Base-by-base conservation (phyloP, 2,797 vertebrate genomes). In the Pagetopsis macropterus region DNA sequence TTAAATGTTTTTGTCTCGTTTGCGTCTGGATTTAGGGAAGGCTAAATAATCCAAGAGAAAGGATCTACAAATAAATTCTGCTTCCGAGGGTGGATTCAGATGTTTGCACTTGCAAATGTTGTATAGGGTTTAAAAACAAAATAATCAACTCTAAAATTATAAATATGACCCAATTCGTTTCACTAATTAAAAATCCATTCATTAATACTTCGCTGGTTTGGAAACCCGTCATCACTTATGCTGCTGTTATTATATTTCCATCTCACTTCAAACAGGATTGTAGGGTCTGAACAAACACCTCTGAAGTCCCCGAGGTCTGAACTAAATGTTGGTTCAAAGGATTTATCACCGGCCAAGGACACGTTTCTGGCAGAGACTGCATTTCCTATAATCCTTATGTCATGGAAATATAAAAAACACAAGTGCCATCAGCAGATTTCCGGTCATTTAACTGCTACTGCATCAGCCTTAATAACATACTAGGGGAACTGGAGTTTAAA, bases 401-500 rank as follows among this genome's bases (percentile, higher is more conserved):
- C 49, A 66, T 61, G 48, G 60, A 70, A 63, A 59, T 45, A 44
- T 54, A 3, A 19, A 48, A 41, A 54, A 44, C 3, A 62, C n/a
- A 70, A 51, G 56, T 16, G 17, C 14, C 41, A n/a, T 64, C 46
- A 69, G 62, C 62, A 65, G 14, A 49, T 81, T 61, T 50, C 1
- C 1, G 49, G 40, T 56, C 45, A 63, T 63, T 67, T 33, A 72
- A 57, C 46, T 70, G 56, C 51, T 23, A 68, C 59, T 48, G 31
- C 37, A 45, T 78, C 64, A 66, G 62, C 65, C 55, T 74, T 71
- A 12, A 79, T 71, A 78, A 51, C 46, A 31, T 45, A 71, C 65
- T 3, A 56, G 56, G 56, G 57, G 27, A 72, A 67, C 31, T 63
- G 54, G 40, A 81, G 48, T 57, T 78, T 90, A 92, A 92, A 92